These are phyloP conservation scores for Unio delphinus DNA, from an alignment of 2,888 invertebrate genomes.

Conservation along the genomic window DNA sequence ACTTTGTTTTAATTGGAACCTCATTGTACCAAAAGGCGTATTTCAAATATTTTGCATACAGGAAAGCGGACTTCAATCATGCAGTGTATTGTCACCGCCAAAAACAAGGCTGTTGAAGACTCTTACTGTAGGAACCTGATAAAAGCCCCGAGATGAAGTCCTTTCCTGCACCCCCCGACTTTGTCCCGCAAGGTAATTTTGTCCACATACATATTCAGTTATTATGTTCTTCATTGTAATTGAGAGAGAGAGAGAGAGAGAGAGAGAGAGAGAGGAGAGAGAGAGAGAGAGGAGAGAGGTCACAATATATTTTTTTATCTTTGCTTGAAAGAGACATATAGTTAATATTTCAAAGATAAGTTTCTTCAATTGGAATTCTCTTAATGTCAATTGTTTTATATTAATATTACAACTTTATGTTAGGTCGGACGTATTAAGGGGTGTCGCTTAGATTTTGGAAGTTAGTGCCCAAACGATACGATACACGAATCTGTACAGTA, in stretches of 20 bases:
- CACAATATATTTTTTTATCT: too few relatives aligned
- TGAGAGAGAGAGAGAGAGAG: neutral
- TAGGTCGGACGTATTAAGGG: too few relatives aligned
- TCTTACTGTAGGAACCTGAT: slow-evolving; percentile 58
- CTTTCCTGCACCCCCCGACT: slow-evolving; percentile 80
- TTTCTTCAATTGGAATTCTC: too few relatives aligned
- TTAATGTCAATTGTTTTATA: too few relatives aligned
- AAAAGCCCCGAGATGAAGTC: slow-evolving; percentile 77
- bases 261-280: too few relatives aligned
- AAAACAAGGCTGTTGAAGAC: slow-evolving; percentile 21
- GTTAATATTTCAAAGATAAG: too few relatives aligned
- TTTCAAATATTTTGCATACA: slow-evolving; percentile 5
- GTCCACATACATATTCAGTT: neutral
- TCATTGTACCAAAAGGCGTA: neutral
- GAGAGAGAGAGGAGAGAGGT: too few relatives aligned
- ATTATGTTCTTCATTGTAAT: neutral
- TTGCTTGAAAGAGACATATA: too few relatives aligned
- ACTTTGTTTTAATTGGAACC: neutral
- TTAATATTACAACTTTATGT: too few relatives aligned
- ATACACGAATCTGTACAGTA: too few relatives aligned
- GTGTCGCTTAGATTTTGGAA: too few relatives aligned
- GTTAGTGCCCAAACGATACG: too few relatives aligned
- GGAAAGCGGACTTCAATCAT: slow-evolving; percentile 26
- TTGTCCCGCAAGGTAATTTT: slow-evolving; percentile 80
- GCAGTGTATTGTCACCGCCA: slow-evolving; percentile 33